phyloP scores from a whole-genome alignment of 2,797 vertebrate genomes.

The Lutra lutra region DNA sequence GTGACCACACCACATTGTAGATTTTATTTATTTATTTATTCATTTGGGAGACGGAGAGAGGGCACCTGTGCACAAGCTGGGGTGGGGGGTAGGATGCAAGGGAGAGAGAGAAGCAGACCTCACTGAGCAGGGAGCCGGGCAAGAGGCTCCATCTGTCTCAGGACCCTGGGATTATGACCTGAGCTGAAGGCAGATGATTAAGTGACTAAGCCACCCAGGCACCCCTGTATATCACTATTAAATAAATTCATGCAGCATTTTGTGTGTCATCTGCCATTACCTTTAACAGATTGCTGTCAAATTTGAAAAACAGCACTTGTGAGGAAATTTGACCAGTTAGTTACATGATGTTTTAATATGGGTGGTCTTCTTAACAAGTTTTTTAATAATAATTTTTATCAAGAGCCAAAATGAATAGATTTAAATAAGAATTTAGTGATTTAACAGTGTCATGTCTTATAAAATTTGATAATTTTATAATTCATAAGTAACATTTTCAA shows the following conservation, averaged over 20 bases:
- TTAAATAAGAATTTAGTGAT: neutral
- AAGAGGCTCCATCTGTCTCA: neutral
- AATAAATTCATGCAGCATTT: neutral
- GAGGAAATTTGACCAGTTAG: conserved; percentile 1
- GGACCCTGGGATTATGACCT: neutral
- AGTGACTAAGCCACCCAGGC: neutral
- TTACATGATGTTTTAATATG: neutral
- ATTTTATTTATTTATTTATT: neutral
- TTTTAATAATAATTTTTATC: neutral
- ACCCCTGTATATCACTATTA: neutral
- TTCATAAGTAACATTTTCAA: neutral
- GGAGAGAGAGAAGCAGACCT: neutral
- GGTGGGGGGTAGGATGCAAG: neutral
- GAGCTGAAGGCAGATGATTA: neutral
- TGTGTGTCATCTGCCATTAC: neutral
- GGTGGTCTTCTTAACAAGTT: neutral
- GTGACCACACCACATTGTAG: neutral
- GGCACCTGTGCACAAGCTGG: neutral
- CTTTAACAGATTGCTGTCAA: neutral
- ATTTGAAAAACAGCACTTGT: neutral
- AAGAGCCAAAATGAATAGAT: conserved; percentile 1
- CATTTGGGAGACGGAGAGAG: neutral
- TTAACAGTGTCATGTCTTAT: neutral
- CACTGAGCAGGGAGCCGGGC: neutral
- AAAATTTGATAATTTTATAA: conserved; percentile 17